Evolutionary conservation across 2,113 vertebrate genomes (phyloP), one percentile per base, ranked within the genome.

Genomic region (Nyctereutes procyonoides): DNA sequence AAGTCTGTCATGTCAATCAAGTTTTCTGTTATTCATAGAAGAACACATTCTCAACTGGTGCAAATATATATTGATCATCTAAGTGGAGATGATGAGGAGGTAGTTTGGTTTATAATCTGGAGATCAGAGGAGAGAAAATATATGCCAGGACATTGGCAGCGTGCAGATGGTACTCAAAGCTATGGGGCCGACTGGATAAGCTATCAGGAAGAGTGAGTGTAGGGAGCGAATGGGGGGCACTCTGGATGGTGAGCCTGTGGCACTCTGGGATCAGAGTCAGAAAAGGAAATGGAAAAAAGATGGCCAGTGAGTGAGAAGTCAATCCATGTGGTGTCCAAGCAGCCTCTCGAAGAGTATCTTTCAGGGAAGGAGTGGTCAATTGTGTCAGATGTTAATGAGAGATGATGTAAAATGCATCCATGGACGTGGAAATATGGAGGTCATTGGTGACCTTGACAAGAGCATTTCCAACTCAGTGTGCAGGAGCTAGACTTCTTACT

Each of bases 31-130:
- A 83, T 55, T 48, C n/a, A 58, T 9, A 74, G 10, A 1, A 63
- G 28, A 92, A 79, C n/a, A 11, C 0, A 62, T 56, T 83, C 67
- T 77, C 92, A 95, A 56, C 28, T 22, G 60, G 38, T 8, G 81
- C 7, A 74, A 35, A 87, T 69, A 0, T 60, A 28, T 55, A 35
- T 53, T 81, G 58, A 53, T 67, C 13, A 62, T 88, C 28, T 43
- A 65, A 91, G 28, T 86, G 69, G 74, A 69, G 12, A 62, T 77
- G 71, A 14, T 74, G n/a, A 32, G 7, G 26, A 53, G 16, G 30
- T 35, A 86, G 12, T 76, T 93, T 86, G 88, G 87, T 43, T 35
- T 92, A 16, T 81, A 48, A 81, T 86, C 26, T 88, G 53, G 94
- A 38, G 9, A 63, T 85, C 8, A 76, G 38, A 86, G 48, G 55